Evolutionary conservation across 2,797 vertebrate genomes (phyloP).

Genomic region (Eospalax fontanierii): DNA sequence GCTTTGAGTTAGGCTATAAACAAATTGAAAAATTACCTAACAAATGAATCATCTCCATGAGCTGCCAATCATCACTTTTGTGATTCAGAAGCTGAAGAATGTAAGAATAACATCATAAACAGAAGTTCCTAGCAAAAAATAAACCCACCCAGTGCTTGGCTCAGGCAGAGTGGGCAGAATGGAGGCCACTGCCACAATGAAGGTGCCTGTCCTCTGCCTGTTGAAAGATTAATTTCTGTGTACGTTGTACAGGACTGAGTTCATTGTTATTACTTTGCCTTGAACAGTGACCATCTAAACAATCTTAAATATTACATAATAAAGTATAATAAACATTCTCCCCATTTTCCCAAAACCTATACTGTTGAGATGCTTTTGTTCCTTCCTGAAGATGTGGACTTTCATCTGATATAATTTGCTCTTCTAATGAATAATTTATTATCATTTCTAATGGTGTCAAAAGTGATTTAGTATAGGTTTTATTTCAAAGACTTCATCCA

Average conservation of each 20-base stretch:
- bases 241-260: neutral
- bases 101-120: neutral
- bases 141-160: neutral
- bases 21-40: neutral
- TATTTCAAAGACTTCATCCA: neutral
- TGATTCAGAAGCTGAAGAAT: neutral
- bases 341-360: neutral
- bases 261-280: neutral
- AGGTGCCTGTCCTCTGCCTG: neutral
- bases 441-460: neutral
- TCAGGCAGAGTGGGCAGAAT: neutral
- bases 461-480: neutral
- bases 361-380: neutral
- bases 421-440: neutral
- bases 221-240: neutral
- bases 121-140: neutral
- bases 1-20: neutral
- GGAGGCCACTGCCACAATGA: neutral
- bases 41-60: neutral
- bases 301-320: neutral
- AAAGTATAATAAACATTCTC: neutral
- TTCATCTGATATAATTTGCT: neutral
- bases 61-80: neutral
- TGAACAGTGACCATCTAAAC: neutral
- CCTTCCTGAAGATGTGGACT: neutral